Percentiles rank a stretch among this genome's conserved stretches.
Evolutionary conservation across 2,113 vertebrate species (phyloP).

Genomic region (Chaetodon trifascialis): DNA sequence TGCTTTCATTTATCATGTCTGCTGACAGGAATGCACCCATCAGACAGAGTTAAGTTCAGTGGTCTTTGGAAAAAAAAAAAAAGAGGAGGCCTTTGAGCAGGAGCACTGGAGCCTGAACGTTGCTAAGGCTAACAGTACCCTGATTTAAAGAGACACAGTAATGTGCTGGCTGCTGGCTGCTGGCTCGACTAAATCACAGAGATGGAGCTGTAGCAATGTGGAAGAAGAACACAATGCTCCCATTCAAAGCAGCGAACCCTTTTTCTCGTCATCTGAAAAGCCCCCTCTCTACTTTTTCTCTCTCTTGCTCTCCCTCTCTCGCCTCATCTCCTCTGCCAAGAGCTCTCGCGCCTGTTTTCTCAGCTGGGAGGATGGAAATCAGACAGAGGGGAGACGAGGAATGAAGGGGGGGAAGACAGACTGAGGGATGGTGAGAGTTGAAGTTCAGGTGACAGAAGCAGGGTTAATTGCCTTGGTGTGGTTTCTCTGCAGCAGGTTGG

Average conservation of each 20-base stretch:
- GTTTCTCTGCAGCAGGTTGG: constrained; percentile 7
- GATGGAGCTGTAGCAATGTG: constrained; percentile 68
- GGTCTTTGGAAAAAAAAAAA: constrained; percentile 33
- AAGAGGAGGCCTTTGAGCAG: constrained; percentile 39
- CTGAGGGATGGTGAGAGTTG: constrained; percentile 3
- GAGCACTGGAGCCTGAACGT: constrained; percentile 58
- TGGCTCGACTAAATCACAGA: constrained; percentile 67
- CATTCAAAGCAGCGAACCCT: constrained; percentile 74
- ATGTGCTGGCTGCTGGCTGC: constrained; percentile 73
- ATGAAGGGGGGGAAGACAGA: constrained; percentile 43
- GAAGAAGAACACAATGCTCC: constrained; percentile 77
- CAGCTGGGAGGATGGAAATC: constrained; percentile 82
- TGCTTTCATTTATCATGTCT: constrained; percentile 48
- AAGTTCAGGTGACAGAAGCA: constrained; percentile 5
- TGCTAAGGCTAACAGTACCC: constrained; percentile 71
- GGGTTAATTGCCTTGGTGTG: constrained; percentile 26
- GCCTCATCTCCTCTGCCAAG: constrained; percentile 74
- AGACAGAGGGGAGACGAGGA: constrained; percentile 63
- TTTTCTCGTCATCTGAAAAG: constrained; percentile 75
- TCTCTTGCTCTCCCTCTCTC: constrained; percentile 42
- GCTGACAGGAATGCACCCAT: constrained; percentile 53
- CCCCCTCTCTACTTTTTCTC: constrained; percentile 55
- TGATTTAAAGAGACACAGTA: constrained; percentile 77
- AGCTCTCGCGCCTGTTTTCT: constrained; percentile 74
- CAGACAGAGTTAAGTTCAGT: constrained; percentile 16